These are phyloP conservation scores for Brachyalestes nurse DNA, from an alignment of 2,797 vertebrate genomes.

Conservation along the genomic window DNA sequence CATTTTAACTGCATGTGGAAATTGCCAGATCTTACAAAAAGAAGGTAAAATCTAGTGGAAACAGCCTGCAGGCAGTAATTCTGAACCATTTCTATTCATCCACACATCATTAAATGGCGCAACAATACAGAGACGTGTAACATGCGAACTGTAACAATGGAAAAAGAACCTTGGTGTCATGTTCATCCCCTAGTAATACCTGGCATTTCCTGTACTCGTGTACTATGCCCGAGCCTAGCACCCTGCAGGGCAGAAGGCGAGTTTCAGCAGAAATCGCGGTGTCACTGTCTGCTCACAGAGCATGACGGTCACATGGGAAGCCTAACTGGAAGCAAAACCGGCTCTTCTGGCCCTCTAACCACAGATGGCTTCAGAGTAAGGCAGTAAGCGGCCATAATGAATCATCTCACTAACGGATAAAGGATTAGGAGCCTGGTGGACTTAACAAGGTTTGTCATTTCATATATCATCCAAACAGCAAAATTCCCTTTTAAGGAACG, in stretches of 20 bases:
- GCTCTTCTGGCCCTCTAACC: not conserved
- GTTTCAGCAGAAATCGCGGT: not conserved
- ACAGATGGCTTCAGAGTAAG: not conserved
- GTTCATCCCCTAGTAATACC: not conserved
- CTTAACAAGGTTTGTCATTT: not conserved
- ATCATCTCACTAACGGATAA: conserved; percentile 21
- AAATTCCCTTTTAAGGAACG: conserved; percentile 8
- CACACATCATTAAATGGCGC: too few species aligned
- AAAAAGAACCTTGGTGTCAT: not conserved
- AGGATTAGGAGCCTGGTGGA: not conserved
- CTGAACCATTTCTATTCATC: too few species aligned
- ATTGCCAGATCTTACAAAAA: too few species aligned
- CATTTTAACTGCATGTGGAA: not conserved
- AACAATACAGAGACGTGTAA: not conserved
- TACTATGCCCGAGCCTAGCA: not conserved
- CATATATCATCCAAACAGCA: not conserved
- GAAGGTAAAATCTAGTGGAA: too few species aligned
- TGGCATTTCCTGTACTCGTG: not conserved
- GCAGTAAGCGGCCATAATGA: not conserved
- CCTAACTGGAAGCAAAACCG: not conserved
- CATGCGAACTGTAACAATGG: not conserved
- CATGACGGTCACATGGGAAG: not conserved
- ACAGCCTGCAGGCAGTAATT: too few species aligned
- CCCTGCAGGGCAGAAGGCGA: conserved; percentile 7
- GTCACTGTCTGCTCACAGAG: not conserved